Conservation (phyloP, 1,140 invertebrate genomes). For the Conopomorpha cramerella region DNA sequence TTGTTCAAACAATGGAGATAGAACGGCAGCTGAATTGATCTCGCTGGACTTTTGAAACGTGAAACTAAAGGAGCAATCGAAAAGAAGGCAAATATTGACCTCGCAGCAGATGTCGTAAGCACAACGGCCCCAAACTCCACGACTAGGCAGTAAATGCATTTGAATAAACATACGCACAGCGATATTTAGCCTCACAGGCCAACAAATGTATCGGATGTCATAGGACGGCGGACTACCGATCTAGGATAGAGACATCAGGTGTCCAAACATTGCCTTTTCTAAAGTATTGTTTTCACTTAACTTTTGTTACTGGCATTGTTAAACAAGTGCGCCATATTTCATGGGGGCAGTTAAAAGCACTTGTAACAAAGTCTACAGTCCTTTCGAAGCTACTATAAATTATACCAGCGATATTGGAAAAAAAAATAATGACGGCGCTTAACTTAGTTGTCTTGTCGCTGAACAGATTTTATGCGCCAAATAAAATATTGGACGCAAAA, state of each 20-base stretch:
- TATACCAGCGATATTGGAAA: too few relatives aligned
- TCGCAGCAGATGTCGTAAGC: constrained; percentile 52
- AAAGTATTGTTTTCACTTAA: too few relatives aligned
- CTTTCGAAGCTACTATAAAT: too few relatives aligned
- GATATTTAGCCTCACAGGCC: too few relatives aligned
- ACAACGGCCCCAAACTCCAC: constrained; percentile 41
- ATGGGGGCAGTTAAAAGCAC: too few relatives aligned
- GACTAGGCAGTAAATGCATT: constrained; percentile 49
- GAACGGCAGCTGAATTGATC: too few relatives aligned
- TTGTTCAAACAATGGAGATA: too few relatives aligned
- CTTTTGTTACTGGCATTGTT: too few relatives aligned
- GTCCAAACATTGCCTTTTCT: too few relatives aligned
- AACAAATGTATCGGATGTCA: constrained; percentile 46
- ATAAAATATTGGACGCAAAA: constrained; percentile 17
- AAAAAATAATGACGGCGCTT: constrained; percentile 7
- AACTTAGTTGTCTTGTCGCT: constrained; percentile 4
- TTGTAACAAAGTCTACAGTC: too few relatives aligned
- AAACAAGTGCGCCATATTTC: too few relatives aligned
- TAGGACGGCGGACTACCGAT: constrained; percentile 19
- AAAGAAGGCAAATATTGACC: constrained; percentile 56
- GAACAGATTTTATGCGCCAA: constrained; percentile 6
- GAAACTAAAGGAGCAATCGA: constrained; percentile 24
- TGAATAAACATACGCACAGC: constrained; percentile 61
- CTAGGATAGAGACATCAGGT: constrained; percentile 45
- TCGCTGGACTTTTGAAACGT: too few relatives aligned